Conservation (phyloP, 2,113 vertebrate species). For the Entelurus aequoreus region DNA sequence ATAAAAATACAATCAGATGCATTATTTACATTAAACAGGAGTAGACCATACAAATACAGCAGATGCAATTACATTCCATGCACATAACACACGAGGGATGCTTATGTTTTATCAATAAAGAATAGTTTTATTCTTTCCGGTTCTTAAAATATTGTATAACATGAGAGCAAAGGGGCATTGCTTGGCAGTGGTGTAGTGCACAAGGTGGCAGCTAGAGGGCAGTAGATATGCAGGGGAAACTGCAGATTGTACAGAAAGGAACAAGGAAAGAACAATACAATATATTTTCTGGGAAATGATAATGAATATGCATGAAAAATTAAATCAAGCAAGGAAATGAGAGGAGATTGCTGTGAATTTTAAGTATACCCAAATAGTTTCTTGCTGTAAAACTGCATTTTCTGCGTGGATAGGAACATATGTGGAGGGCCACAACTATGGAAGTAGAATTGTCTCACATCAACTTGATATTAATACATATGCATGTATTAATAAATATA, state of each 20-base stretch:
- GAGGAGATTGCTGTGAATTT: not conserved
- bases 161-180: constrained; percentile 39
- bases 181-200: constrained; percentile 27
- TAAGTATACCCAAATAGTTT: not conserved
- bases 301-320: no score
- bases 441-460: no score
- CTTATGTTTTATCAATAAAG: constrained; percentile 43
- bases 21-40: not conserved
- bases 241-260: not conserved
- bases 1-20: not conserved
- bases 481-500: no score
- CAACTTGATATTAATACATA: no score
- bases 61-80: no score
- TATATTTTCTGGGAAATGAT: not conserved
- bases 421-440: no score
- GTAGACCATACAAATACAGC: not conserved
- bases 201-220: constrained; percentile 32
- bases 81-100: not conserved
- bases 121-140: constrained; percentile 43
- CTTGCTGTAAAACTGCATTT: not conserved
- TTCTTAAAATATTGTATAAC: constrained; percentile 16
- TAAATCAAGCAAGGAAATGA: not conserved
- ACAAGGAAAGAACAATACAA: constrained; percentile 6
- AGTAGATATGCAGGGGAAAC: not conserved
- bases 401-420: not conserved